Percentiles rank a stretch among this genome's conserved stretches.
phyloP scores from a whole-genome alignment of 2,113 vertebrate genomes.

The Ctenomys sociabilis region DNA sequence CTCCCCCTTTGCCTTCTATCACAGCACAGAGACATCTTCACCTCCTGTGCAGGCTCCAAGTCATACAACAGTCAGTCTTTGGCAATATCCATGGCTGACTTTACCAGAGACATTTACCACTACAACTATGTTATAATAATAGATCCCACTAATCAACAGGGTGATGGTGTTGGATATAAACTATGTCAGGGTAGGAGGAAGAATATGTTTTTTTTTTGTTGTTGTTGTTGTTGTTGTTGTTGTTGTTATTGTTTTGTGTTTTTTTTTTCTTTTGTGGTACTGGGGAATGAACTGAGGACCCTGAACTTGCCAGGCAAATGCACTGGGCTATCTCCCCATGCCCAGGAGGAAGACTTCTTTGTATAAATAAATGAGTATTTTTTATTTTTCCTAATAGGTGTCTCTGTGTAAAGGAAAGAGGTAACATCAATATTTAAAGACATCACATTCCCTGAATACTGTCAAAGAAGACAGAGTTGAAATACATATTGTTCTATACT shows the following conservation, averaged over 20 bases:
- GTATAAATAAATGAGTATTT: neutral
- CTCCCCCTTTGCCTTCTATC: neutral
- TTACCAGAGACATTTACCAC: neutral
- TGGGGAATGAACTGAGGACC: no score
- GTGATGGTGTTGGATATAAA: neutral
- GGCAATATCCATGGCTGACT: neutral
- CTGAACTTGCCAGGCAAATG: no score
- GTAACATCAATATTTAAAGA: neutral
- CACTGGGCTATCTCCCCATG: no score
- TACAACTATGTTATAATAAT: neutral
- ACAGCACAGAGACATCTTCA: neutral
- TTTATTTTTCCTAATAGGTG: neutral
- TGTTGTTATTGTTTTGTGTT: no score
- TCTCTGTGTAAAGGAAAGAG: neutral
- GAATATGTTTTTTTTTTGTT: no score
- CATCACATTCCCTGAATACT: neutral
- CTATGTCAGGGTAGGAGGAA: neutral
- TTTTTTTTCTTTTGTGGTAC: no score
- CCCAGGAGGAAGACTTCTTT: neutral
- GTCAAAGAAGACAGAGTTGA: neutral
- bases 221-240: no score
- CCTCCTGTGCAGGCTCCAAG: fast-evolving
- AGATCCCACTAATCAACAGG: neutral
- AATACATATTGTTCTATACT: neutral
- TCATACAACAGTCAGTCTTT: neutral